phyloP scores from a whole-genome alignment of 2,113 vertebrate genomes.

The Solenodon paradoxus region DNA sequence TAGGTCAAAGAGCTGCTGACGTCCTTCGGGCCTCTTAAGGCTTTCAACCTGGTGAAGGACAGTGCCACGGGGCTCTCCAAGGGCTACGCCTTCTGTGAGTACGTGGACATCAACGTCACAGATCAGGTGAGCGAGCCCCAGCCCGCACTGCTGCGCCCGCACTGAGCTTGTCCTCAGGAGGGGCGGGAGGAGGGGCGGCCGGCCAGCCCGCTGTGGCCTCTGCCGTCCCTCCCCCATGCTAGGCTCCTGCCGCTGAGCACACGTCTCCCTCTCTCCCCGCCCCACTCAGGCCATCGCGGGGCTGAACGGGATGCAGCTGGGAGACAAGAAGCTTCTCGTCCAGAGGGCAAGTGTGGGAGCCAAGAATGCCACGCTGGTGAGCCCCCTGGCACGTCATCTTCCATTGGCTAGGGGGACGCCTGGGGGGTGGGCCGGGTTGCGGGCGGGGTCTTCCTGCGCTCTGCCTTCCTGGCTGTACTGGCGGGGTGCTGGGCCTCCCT shows the following conservation, averaged over 20 bases:
- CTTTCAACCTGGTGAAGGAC: conserved; percentile 95
- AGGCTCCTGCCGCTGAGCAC: conserved; percentile 15
- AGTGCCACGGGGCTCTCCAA: conserved; percentile 94
- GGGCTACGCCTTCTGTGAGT: conserved; percentile 96
- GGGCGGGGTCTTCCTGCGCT: background rate
- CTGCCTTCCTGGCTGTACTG: background rate
- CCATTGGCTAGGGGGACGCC: conserved; percentile 67
- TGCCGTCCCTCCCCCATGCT: background rate
- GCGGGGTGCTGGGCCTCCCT: no score
- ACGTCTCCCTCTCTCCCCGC: background rate
- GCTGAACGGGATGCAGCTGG: conserved; percentile 94
- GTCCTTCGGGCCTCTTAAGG: conserved; percentile 93
- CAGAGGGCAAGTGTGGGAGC: conserved; percentile 95
- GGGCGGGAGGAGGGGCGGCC: background rate
- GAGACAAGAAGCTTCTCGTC: conserved; percentile 95
- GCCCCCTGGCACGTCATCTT: conserved; percentile 77
- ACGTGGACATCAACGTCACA: conserved; percentile 94
- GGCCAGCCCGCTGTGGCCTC: background rate
- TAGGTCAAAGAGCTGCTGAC: conserved; percentile 95
- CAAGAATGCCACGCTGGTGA: conserved; percentile 94
- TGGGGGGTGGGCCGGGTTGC: background rate
- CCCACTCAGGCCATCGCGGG: conserved; percentile 90
- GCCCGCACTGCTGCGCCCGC: background rate
- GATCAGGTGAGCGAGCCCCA: conserved; percentile 93
- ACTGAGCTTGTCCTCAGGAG: background rate